These are phyloP conservation scores for Tetrax tetrax DNA, from an alignment of 2,113 vertebrate species.

Conservation along the genomic window DNA sequence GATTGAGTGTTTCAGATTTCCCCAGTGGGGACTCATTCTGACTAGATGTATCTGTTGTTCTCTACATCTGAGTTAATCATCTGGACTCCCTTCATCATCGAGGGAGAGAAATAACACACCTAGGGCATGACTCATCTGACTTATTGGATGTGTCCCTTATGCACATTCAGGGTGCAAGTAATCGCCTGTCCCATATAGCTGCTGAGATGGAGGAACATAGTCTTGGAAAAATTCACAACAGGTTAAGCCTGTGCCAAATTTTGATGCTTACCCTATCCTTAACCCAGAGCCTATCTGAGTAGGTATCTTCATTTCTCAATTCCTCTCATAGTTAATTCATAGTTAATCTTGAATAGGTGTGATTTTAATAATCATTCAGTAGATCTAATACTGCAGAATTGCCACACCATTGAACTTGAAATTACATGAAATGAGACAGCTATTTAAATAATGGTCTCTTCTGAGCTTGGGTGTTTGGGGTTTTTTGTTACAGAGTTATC, in stretches of 20 bases:
- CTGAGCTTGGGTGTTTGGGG: constrained; percentile 3
- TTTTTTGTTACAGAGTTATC: constrained; percentile 20
- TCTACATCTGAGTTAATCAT: not conserved
- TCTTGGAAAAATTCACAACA: not conserved
- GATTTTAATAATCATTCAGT: constrained; percentile 69
- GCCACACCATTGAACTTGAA: constrained; percentile 57
- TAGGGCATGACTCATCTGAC: not conserved
- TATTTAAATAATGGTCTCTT: constrained; percentile 64
- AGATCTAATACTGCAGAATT: constrained; percentile 65
- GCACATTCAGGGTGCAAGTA: not conserved
- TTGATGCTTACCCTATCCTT: not conserved
- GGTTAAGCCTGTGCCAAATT: not conserved
- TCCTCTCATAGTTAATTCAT: constrained; percentile 68
- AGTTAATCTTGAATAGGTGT: constrained; percentile 65
- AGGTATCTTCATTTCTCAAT: constrained; percentile 42
- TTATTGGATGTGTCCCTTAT: not conserved
- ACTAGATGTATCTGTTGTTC: not conserved
- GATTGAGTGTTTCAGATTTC: not conserved
- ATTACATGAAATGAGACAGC: constrained; percentile 65
- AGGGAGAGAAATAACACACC: not conserved
- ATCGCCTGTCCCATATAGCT: not conserved
- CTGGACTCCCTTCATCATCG: not conserved
- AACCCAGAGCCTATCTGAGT: not conserved
- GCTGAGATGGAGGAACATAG: not conserved
- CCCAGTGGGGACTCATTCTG: not conserved